Evolutionary conservation across 2,113 vertebrate genomes (phyloP).

Genomic region (Pangasianodon hypophthalmus): DNA sequence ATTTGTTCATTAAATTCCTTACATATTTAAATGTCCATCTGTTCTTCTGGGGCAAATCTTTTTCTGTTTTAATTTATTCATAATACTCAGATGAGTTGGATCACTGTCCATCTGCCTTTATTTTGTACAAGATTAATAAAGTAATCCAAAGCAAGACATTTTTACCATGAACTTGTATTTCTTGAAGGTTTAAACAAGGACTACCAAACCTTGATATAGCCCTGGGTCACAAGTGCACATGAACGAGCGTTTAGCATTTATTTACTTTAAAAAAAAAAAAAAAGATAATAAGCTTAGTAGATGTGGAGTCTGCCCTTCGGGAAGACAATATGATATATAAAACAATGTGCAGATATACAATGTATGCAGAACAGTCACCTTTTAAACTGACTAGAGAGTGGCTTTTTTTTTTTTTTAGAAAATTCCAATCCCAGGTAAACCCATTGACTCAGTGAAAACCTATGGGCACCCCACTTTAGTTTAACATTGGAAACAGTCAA

Average conservation of each 20-base stretch:
- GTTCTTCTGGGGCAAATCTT: too few relatives aligned
- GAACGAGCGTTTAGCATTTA: not conserved
- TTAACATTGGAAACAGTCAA: constrained; percentile 70
- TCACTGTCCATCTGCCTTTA: not conserved
- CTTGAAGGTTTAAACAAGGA: not conserved
- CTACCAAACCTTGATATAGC: not conserved
- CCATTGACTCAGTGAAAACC: too few relatives aligned
- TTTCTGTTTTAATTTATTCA: too few relatives aligned
- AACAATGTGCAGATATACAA: not conserved
- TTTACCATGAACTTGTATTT: not conserved
- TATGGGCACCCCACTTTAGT: constrained; percentile 18
- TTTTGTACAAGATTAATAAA: not conserved
- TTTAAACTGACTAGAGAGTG: not conserved
- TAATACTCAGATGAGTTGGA: not conserved
- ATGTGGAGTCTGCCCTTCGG: too few relatives aligned
- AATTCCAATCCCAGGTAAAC: too few relatives aligned
- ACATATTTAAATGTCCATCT: not conserved
- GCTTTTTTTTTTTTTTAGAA: not conserved
- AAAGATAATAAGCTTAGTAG: not conserved
- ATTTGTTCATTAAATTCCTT: not conserved
- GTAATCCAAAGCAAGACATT: not conserved
- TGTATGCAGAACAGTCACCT: not conserved
- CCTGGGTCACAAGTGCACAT: not conserved
- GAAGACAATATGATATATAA: too few relatives aligned
- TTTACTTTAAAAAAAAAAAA: not conserved